Base-by-base conservation (phyloP, 2,113 vertebrate genomes). In the Argyrosomus japonicus region DNA sequence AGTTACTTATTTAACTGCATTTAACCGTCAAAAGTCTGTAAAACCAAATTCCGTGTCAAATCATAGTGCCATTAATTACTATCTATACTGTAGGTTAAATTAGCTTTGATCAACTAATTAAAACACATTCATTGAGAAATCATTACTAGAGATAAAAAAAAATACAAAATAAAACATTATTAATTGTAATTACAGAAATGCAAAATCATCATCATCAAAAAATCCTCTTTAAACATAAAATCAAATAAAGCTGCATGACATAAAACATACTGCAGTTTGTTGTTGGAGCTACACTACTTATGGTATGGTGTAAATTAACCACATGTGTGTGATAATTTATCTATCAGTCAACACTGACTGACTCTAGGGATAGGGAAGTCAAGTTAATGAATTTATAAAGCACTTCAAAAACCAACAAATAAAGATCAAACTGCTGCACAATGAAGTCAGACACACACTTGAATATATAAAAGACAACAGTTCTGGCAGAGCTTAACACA, bases 331-430 rank as follows among this genome's bases (percentile, higher is more conserved):
- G 36, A 40, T 36, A 8, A 40, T 40, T 8, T 9, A 40, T 6
- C 29, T 27, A 25, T 25, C 6, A 13, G 3, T 43, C 60, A 76
- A 36, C 10, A 43, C 12, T 74, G 54, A 67, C 21, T 25, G 6
- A 60, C 13, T 48, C 2, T 68, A 47, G n/a, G 0, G 21, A 71
- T 19, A 54, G 68, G 14, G 4, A 40, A 47, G 12, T 36, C 54
- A 57, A 75, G 15, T 29, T 51, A 5, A 60, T 82, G 56, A 51
- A 48, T 77, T 83, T 15, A 43, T 70, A 18, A 67, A 62, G 4
- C 29, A 81, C 43, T 57, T 60, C 32, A 29, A 48, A 36, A 25
- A 9, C 5, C 23, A 68, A 29, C 11, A 56, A 14, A 72, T 47
- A 75, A 0, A 63, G n/a, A 72, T 32, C 27, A 64, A 64, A 65